Conservation (phyloP, 30 jellyfish, hydroid and myxozoan species). For the Hydractinia symbiolongicarpus region DNA sequence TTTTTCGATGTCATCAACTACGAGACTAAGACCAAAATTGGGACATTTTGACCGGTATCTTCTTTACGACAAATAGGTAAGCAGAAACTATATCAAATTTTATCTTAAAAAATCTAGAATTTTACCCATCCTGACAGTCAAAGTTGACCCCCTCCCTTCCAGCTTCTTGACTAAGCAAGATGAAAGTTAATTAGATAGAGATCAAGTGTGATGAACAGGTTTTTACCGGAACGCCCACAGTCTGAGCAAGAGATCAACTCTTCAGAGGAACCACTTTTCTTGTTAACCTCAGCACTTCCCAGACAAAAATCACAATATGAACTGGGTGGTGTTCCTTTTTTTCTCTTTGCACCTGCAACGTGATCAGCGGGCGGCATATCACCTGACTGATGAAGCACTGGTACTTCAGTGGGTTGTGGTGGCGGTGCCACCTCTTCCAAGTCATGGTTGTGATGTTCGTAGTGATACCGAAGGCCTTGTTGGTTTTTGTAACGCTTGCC, state of each 20-base stretch:
- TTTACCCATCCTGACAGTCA: too few relatives aligned
- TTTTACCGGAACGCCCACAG: constrained; percentile 95
- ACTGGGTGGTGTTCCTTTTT: constrained; percentile 59
- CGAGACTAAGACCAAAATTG: too few relatives aligned
- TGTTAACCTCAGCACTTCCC: constrained; percentile 78
- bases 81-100: too few relatives aligned
- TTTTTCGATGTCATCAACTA: too few relatives aligned
- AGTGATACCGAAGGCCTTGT: constrained; percentile 92
- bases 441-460: constrained; percentile 90
- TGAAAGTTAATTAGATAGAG: too few relatives aligned
- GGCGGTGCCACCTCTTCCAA: constrained; percentile 41
- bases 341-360: constrained; percentile 50
- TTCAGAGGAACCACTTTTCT: constrained; percentile 70
- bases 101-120: too few relatives aligned
- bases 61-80: too few relatives aligned
- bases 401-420: constrained; percentile 16
- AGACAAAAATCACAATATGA: constrained; percentile 90
- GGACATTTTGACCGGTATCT: too few relatives aligned
- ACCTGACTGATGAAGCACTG: not conserved
- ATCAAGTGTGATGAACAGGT: not conserved
- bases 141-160: too few relatives aligned
- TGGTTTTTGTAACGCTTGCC: constrained; percentile 81
- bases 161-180: too few relatives aligned
- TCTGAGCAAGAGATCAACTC: constrained; percentile 86
- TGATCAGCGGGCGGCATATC: constrained; percentile 33